These are phyloP conservation scores for Centroberyx gerrardi DNA, from an alignment of 2,797 vertebrate genomes.

Conservation along the genomic window DNA sequence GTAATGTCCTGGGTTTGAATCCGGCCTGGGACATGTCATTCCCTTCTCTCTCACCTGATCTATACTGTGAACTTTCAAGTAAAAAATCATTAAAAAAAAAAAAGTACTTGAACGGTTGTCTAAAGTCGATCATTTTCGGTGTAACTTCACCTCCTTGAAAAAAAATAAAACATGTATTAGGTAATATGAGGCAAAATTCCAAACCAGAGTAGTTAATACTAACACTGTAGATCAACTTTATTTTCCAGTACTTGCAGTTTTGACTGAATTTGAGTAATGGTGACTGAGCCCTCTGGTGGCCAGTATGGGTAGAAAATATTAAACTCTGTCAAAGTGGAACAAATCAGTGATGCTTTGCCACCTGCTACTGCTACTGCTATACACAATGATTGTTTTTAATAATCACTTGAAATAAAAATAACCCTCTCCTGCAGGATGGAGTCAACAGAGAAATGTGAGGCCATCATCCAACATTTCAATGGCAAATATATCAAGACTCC, in stretches of 20 bases:
- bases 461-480: slow-evolving; percentile 96
- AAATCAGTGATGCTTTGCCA: background rate
- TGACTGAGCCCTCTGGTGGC: slow-evolving; percentile 69
- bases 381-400: slow-evolving; percentile 12
- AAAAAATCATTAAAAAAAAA: too few relatives aligned
- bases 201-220: background rate
- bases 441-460: slow-evolving; percentile 97
- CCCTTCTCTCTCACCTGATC: too few relatives aligned
- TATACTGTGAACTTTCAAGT: too few relatives aligned
- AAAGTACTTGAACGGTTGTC: background rate
- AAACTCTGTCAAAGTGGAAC: background rate
- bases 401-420: background rate
- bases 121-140: background rate
- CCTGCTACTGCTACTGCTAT: background rate
- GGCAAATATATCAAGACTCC: slow-evolving; percentile 96
- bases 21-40: too few relatives aligned
- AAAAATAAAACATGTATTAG: background rate
- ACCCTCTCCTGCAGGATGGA: slow-evolving; percentile 89
- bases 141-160: background rate
- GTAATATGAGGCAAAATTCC: background rate
- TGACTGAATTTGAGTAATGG: background rate
- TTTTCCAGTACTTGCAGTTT: background rate
- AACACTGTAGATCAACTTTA: background rate
- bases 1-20: too few relatives aligned
- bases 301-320: background rate